These are phyloP conservation scores for Haliclona indistincta DNA, from an alignment of 37 sponge, comb jelly and placozoan genomes.

Conservation along the genomic window DNA sequence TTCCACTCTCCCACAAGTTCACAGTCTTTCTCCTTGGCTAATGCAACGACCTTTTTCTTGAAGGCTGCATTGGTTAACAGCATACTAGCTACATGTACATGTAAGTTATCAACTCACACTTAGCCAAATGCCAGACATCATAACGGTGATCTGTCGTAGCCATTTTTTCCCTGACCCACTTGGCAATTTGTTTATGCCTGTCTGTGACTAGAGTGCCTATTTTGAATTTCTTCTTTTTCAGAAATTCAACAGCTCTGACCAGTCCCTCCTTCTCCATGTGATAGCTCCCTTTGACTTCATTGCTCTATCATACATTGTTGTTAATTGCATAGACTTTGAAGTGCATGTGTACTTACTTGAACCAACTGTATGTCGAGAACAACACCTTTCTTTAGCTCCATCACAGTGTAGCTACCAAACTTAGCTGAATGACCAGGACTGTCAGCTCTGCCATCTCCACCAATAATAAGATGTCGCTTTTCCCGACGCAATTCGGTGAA, in stretches of 20 bases:
- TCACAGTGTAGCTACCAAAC: slow-evolving; percentile 34
- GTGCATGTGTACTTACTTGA: too few relatives aligned
- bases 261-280: slow-evolving; percentile 19
- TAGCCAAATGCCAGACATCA: slow-evolving; percentile 47
- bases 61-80: not conserved
- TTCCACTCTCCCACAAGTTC: slow-evolving; percentile 36
- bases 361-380: slow-evolving; percentile 39
- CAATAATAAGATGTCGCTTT: not conserved
- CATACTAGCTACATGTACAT: not conserved
- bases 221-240: not conserved
- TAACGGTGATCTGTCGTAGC: not conserved
- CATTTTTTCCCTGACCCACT: slow-evolving; percentile 15
- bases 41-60: not conserved
- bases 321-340: too few relatives aligned
- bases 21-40: slow-evolving; percentile 31
- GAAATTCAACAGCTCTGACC: not conserved
- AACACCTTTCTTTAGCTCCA: slow-evolving; percentile 11
- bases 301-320: too few relatives aligned
- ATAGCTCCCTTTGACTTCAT: slow-evolving; percentile 16
- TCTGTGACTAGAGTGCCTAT: slow-evolving; percentile 11
- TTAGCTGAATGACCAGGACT: slow-evolving; percentile 58
- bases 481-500: not conserved
- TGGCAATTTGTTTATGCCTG: slow-evolving; percentile 14
- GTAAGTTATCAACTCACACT: slow-evolving; percentile 7
- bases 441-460: slow-evolving; percentile 44